Evolutionary conservation across 2,113 vertebrate genomes (phyloP), one percentile per base, ranked within the genome.

Genomic region (Anolis sagrei): DNA sequence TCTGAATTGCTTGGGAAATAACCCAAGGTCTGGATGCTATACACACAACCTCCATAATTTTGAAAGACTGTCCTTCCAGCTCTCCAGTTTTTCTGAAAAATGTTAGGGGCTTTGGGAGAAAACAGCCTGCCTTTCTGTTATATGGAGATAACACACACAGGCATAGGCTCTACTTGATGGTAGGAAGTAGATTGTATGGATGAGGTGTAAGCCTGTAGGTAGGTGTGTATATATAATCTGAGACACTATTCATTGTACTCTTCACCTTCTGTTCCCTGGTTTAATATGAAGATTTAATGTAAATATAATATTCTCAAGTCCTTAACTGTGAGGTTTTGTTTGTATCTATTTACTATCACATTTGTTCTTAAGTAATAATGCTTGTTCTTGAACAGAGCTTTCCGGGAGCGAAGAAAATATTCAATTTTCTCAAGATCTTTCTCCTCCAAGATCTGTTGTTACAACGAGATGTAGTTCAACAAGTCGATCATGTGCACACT

Each of bases 331-430:
- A 23, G n/a, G 2, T 70, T 29, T 73, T 79, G 25, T 39, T 3
- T 44, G 34, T 34, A 32, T 64, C 36, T 14, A 27, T 80, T 80
- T 80, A 58, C 34, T 62, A 19, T 49, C 32, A 29, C 21, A 72
- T 27, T 61, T 44, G n/a, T 58, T 72, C 80, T 19, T 44, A 86
- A 25, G 76, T 58, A n/a, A 7, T 76, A 85, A 51, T 0, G 1
- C 23, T 73, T 2, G 68, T 76, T 34, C 0, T 83, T 94, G 92
- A 51, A 5, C 92, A 96, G 96, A 97, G 7, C 94, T 94, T 90
- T 96, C 96, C 51, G 97, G 97, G 21, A 95, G 94, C 79, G 98
- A 97, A n/a, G 98, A 98, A 78, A 96, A 92, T 88, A 93, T 95
- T 84, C 97, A 97, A 82, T 82, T 92, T 77, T 96, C 95, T 2